Evolutionary conservation across 2,113 vertebrate genomes (phyloP), one percentile per base, ranked within the genome.

Genomic region (Hemiscyllium ocellatum): DNA sequence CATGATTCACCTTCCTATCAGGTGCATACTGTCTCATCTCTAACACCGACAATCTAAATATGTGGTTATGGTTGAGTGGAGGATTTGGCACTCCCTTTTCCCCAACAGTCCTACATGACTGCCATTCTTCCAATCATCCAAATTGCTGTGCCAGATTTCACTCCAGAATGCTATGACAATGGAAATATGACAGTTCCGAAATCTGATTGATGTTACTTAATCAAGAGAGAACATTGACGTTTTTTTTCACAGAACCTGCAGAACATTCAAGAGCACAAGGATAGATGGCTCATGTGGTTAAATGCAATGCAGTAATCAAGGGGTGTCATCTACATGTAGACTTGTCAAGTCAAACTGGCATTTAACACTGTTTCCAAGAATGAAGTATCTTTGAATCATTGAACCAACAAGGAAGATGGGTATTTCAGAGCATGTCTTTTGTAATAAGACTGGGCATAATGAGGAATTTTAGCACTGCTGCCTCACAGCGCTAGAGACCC

Each of bases 1-100:
- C 69, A 95, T 95, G 94, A 95, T 52, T 95, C 94, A 70, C 94
- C 94, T 52, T 72, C 42, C 3, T 50, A 52, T 24, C 94, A 95
- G 94, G 68, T 95, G 68, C 37, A 47, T 95, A 29, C 52, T 76
- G 94, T 95, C 94, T 95, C 94, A 47, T 50, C 33, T 72, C 66
- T 52, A 95, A 72, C 52, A 42, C 52, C 76, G 47, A 52, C 61
- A 72, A 61, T 17, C 33, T 93, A n/a, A 95, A 33, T 19, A 24
- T 95, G 22, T 72, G 47, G 68, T 5, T 50, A 72, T 50, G 69
- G 33, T 95, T 24, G 42, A 17, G 24, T 66, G 47, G 42, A 69
- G 17, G 50, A 47, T 50, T 95, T 50, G 47, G 42, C 69, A 72
- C 22, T 72, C 47, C 26, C 47, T 95, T 52, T 22, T 52, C 15